These are phyloP conservation scores for Trichosurus vulpecula DNA, from an alignment of 2,797 vertebrate species.

Conservation along the genomic window DNA sequence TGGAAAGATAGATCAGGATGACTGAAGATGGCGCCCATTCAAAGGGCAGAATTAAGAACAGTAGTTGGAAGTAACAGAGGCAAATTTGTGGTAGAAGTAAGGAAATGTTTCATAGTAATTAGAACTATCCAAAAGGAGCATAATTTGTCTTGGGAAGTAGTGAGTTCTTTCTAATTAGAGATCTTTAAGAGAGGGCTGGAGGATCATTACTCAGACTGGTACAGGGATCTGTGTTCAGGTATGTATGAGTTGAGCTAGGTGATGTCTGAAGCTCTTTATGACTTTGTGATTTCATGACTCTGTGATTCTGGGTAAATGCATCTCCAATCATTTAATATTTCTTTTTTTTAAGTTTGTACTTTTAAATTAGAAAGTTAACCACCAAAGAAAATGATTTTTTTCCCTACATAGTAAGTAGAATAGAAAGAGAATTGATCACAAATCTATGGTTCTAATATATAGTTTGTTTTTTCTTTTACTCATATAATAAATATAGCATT, in stretches of 20 bases:
- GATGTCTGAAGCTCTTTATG: neutral
- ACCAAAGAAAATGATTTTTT: neutral
- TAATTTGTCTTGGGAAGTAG: neutral
- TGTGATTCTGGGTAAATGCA: neutral
- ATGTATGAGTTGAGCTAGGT: neutral
- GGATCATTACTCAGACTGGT: neutral
- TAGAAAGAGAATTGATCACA: neutral
- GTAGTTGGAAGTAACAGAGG: neutral
- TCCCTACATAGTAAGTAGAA: neutral
- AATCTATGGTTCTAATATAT: too few relatives aligned
- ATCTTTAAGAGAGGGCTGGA: neutral
- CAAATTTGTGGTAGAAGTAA: neutral
- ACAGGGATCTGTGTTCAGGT: neutral
- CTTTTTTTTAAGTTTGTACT: neutral
- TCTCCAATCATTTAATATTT: neutral
- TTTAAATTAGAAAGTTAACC: neutral
- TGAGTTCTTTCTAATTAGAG: neutral
- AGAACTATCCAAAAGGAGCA: neutral
- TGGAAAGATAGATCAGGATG: too few relatives aligned
- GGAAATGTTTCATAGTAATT: neutral
- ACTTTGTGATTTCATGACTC: neutral
- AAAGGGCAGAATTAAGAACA: neutral
- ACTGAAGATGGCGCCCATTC: neutral
- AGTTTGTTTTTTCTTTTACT: neutral
- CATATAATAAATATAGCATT: neutral